Evolutionary conservation across 2,888 invertebrate genomes (phyloP).

Genomic region (Chymomyza caudatula): DNA sequence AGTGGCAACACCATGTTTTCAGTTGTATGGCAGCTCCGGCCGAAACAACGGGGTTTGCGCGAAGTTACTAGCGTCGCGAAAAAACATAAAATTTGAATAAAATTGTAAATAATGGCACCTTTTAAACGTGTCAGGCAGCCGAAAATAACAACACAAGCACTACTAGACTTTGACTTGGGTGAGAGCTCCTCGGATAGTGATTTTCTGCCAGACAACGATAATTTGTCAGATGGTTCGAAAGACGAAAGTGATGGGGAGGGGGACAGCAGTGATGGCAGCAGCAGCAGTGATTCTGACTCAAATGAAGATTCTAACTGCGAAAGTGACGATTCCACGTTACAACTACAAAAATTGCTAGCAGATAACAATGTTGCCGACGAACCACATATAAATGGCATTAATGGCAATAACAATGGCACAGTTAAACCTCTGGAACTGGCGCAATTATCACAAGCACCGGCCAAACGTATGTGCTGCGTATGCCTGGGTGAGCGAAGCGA

Average conservation of each 20-base stretch:
- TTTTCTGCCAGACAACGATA: slow-evolving; percentile 90
- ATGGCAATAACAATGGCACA: slow-evolving; percentile 16
- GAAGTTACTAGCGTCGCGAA: slow-evolving; percentile 16
- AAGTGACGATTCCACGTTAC: slow-evolving; percentile 71
- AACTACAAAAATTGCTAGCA: slow-evolving; percentile 63
- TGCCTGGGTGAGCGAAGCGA: slow-evolving; percentile 96
- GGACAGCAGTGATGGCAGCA: slow-evolving; percentile 63
- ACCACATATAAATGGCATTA: slow-evolving; percentile 16
- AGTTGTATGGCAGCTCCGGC: neutral
- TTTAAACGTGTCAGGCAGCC: slow-evolving; percentile 81
- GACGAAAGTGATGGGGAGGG: slow-evolving; percentile 83
- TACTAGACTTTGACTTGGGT: slow-evolving; percentile 90
- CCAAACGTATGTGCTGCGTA: slow-evolving; percentile 92
- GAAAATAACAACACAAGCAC: slow-evolving; percentile 82
- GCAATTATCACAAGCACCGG: slow-evolving; percentile 78
- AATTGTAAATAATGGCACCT: slow-evolving; percentile 58
- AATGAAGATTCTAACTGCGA: slow-evolving; percentile 53
- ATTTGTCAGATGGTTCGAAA: slow-evolving; percentile 78
- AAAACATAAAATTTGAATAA: slow-evolving; percentile 21
- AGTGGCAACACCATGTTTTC: neutral
- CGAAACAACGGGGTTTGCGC: slow-evolving; percentile 1
- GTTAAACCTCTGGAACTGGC: neutral
- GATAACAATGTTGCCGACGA: slow-evolving; percentile 43
- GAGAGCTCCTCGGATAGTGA: slow-evolving; percentile 97
- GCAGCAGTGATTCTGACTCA: slow-evolving; percentile 62